Conservation (phyloP, 2,797 vertebrate species). For the Platalea minor region DNA sequence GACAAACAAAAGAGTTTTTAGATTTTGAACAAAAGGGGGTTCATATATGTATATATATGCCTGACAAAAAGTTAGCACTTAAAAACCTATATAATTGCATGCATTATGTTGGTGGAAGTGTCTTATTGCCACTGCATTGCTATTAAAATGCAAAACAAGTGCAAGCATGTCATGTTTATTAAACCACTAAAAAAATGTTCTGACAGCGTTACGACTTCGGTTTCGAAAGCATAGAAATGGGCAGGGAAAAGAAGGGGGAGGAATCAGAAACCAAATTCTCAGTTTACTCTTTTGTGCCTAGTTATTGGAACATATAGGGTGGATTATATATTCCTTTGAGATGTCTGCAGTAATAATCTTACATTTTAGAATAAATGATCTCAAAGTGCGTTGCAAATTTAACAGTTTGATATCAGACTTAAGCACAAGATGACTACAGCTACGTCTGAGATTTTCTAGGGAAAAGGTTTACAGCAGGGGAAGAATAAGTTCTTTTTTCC, state of each 20-base stretch:
- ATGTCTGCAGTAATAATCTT: background rate
- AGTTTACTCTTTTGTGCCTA: background rate
- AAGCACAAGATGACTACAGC: background rate
- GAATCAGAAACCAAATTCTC: background rate
- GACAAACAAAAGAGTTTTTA: background rate
- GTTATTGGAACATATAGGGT: background rate
- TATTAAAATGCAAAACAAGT: conserved; percentile 65
- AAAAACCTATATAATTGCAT: background rate
- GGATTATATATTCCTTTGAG: conserved; percentile 1
- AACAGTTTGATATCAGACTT: conserved; percentile 1
- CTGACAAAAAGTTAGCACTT: conserved; percentile 24
- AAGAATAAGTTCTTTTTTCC: background rate
- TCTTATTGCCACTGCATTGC: conserved; percentile 45
- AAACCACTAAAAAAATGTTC: conserved; percentile 50
- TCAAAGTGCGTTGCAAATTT: conserved; percentile 27
- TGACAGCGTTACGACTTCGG: background rate
- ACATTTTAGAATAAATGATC: background rate
- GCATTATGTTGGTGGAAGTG: conserved; percentile 21
- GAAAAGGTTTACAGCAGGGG: background rate
- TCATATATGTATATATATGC: background rate
- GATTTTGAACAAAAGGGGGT: background rate
- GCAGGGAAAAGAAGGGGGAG: background rate
- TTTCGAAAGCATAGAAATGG: conserved; percentile 24
- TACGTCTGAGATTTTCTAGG: background rate
- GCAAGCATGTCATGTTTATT: conserved; percentile 55